Evolutionary conservation across 2,113 vertebrate species (phyloP).

Genomic region (Murina feae): DNA sequence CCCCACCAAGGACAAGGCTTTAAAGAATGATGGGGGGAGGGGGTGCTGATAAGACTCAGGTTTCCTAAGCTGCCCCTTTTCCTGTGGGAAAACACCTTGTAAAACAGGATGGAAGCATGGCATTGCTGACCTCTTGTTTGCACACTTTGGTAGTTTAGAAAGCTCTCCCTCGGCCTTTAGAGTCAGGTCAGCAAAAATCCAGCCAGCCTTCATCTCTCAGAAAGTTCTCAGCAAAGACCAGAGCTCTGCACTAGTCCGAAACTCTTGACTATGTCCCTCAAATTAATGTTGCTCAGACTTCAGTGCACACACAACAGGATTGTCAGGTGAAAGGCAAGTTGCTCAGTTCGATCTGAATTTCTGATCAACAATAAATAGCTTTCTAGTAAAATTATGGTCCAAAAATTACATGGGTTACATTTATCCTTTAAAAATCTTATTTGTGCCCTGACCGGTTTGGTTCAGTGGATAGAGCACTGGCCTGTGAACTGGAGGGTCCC

Average conservation of each 20-base stretch:
- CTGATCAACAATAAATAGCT: not conserved
- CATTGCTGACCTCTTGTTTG: conserved; percentile 64
- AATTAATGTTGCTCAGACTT: not conserved
- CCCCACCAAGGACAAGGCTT: not conserved
- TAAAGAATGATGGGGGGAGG: not conserved
- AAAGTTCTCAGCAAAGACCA: not conserved
- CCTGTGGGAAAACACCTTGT: conserved; percentile 59
- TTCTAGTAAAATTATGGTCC: not conserved
- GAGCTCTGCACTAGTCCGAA: not conserved
- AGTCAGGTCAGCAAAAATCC: conserved; percentile 55
- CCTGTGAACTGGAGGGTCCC: too few species aligned
- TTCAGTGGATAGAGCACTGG: too few species aligned
- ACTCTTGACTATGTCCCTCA: not conserved
- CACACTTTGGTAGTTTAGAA: conserved; percentile 66
- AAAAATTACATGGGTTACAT: not conserved
- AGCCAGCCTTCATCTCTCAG: not conserved
- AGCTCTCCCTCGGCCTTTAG: conserved; percentile 64
- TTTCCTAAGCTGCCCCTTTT: conserved; percentile 40
- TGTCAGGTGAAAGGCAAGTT: not conserved
- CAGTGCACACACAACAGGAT: not conserved
- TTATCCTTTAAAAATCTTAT: not conserved
- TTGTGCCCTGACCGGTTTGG: too few species aligned
- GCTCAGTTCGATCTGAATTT: not conserved
- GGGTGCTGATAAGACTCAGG: conserved; percentile 17
- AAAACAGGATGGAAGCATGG: conserved; percentile 40